Percentiles rank a stretch among this genome's conserved stretches.
phyloP scores from a whole-genome alignment of 64 coral and sea anemone species.

The Porites lutea region DNA sequence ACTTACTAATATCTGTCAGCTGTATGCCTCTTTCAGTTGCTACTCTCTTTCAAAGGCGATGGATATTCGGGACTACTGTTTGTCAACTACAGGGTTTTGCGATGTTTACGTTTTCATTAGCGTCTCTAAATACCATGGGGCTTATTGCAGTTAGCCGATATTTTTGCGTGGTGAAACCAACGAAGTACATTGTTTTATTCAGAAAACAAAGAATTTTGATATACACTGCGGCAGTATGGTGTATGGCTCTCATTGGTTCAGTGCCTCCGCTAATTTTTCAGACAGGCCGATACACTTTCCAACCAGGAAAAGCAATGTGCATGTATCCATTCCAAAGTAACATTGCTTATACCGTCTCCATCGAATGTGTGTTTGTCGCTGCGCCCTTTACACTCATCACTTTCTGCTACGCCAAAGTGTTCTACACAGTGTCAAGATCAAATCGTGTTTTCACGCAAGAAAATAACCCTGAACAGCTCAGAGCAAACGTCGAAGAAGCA shows the following conservation, averaged over 20 bases:
- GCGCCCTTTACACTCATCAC: constrained; percentile 36
- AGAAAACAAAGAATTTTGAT: constrained; percentile 15
- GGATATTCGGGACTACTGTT: not conserved
- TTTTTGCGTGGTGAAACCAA: constrained; percentile 50
- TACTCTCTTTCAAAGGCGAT: constrained; percentile 8
- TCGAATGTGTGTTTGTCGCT: constrained; percentile 51
- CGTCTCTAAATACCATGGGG: not conserved
- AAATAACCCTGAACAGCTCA: constrained; percentile 27
- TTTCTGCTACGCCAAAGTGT: constrained; percentile 59
- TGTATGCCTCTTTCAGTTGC: constrained; percentile 14
- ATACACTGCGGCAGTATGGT: constrained; percentile 32
- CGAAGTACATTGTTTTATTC: constrained; percentile 21
- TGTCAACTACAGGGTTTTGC: constrained; percentile 47
- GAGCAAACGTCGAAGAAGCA: constrained; percentile 47
- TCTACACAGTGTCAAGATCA: constrained; percentile 29
- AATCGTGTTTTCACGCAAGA: constrained; percentile 48
- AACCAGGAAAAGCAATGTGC: constrained; percentile 76
- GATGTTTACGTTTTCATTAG: constrained; percentile 23
- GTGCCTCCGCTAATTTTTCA: constrained; percentile 52
- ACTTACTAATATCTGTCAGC: not conserved
- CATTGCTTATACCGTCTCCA: constrained; percentile 54
- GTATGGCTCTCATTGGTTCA: constrained; percentile 36
- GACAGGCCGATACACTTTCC: constrained; percentile 39
- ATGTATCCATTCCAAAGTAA: constrained; percentile 71
- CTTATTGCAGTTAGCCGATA: constrained; percentile 53